Base-by-base conservation (phyloP, 35 echinoderm and acorn worm species). In the Ptychodera flava region DNA sequence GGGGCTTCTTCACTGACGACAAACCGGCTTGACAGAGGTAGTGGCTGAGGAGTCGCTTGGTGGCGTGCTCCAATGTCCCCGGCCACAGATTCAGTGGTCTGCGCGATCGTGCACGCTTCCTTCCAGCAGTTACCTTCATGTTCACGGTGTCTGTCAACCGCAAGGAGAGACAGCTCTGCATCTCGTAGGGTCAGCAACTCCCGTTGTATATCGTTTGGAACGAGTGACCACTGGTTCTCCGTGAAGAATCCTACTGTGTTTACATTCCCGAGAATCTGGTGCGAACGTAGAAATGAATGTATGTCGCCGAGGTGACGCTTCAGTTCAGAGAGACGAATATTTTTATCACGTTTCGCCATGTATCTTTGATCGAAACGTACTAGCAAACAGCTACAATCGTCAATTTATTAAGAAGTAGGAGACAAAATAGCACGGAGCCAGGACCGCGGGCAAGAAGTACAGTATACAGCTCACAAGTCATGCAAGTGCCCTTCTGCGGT, bases 241-340 rank as follows among this genome's bases (percentile, higher is more conserved):
- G 89, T 94, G 29, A 81, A 86, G 33, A 94, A 94, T n/a, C 81
- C 86, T 16, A 94, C 93, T 31, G 86, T 91, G 31, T 94, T 94
- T 16, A 87, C 36, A 22, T 64, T 64, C 22, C 6, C 45, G 6
- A 64, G 22, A 12, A 22, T 6, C 6, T 12, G 45, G 45, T 64
- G 22, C 22, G 45, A 22, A 64, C 22, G 45, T 64, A 64, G 45
- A 64, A n/a, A n/a, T n/a, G n/a, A n/a, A n/a, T n/a, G n/a, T n/a
- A n/a, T n/a, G n/a, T n/a, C n/a, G n/a, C n/a, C n/a, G n/a, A n/a
- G n/a, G n/a, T n/a, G n/a, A n/a, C n/a, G n/a, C n/a, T n/a, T n/a
- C n/a, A n/a, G n/a, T n/a, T n/a, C n/a, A n/a, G n/a, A n/a, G n/a
- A n/a, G n/a, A n/a, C n/a, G n/a, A n/a, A n/a, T n/a, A n/a, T n/a